Percentiles rank a stretch among this genome's conserved stretches.
Evolutionary conservation across 2,888 invertebrate species (phyloP).

Genomic region (Ochropacha duplaris): DNA sequence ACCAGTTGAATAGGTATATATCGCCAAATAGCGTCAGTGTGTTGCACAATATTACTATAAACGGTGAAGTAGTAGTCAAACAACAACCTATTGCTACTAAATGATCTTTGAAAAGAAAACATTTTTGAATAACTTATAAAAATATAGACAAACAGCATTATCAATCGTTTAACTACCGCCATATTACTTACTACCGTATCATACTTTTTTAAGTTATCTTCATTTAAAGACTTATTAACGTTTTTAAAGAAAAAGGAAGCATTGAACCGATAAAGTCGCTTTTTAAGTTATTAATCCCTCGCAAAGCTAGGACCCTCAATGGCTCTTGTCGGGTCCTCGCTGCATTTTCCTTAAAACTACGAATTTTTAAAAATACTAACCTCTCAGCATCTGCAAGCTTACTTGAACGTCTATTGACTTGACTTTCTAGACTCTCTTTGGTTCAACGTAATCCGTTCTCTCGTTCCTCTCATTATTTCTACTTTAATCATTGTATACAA

Average conservation of each 20-base stretch:
- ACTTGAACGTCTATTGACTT: constrained; percentile 33
- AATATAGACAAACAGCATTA: no score
- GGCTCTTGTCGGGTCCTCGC: constrained; percentile 29
- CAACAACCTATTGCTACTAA: no score
- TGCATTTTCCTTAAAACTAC: constrained; percentile 36
- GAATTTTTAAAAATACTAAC: constrained; percentile 27
- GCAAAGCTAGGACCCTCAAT: constrained; percentile 33
- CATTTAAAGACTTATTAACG: neutral
- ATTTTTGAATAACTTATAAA: no score
- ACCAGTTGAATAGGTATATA: no score
- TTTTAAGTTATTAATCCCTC: constrained; percentile 30
- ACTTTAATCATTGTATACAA: neutral
- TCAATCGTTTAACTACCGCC: no score
- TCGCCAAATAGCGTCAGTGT: no score
- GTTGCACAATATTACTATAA: no score
- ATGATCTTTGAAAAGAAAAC: no score
- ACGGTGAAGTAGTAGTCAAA: no score
- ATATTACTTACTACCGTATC: no score
- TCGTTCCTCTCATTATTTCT: constrained; percentile 13
- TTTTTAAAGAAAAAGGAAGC: neutral
- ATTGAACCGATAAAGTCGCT: constrained; percentile 1
- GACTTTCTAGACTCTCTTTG: neutral
- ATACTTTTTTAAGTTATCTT: no score
- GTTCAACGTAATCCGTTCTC: constrained; percentile 7
- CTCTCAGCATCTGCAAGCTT: constrained; percentile 23